phyloP scores from a whole-genome alignment of 2,797 vertebrate genomes.

The Poliocrania exsul region DNA sequence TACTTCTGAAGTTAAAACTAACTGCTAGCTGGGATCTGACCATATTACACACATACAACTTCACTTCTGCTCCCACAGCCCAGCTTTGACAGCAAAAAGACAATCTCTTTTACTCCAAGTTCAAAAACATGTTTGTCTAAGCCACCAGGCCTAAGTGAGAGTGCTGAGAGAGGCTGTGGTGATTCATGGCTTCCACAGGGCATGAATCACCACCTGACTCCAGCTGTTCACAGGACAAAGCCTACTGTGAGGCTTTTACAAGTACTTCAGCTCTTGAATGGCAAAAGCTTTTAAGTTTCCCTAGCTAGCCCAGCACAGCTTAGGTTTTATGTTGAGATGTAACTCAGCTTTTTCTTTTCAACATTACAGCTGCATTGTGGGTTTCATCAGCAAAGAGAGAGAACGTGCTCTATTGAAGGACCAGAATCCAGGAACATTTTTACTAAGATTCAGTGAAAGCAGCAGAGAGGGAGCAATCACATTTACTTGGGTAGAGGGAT shows the following conservation, averaged over 20 bases:
- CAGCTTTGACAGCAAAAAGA: neutral
- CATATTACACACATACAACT: fast-evolving
- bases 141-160: neutral
- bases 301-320: neutral
- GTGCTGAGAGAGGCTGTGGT: neutral
- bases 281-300: neutral
- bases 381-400: constrained; percentile 93
- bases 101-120: fast-evolving
- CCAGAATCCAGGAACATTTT: constrained; percentile 89
- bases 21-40: neutral
- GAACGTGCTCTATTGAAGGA: constrained; percentile 87
- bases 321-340: neutral
- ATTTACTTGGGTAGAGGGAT: constrained; percentile 89
- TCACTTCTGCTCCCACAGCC: neutral
- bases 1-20: neutral
- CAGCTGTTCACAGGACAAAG: neutral
- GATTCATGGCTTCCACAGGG: neutral
- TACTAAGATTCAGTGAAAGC: constrained; percentile 95
- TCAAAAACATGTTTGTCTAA: neutral
- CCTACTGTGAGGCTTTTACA: neutral
- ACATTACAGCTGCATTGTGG: constrained; percentile 86
- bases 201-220: neutral
- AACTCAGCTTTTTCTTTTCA: neutral
- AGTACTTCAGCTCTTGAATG: neutral
- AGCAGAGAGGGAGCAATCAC: constrained; percentile 93